A percentile compares a stretch with the other conserved stretches of the same genome.
Conservation (phyloP, 2,113 vertebrate species). For the Petaurus breviceps region DNA sequence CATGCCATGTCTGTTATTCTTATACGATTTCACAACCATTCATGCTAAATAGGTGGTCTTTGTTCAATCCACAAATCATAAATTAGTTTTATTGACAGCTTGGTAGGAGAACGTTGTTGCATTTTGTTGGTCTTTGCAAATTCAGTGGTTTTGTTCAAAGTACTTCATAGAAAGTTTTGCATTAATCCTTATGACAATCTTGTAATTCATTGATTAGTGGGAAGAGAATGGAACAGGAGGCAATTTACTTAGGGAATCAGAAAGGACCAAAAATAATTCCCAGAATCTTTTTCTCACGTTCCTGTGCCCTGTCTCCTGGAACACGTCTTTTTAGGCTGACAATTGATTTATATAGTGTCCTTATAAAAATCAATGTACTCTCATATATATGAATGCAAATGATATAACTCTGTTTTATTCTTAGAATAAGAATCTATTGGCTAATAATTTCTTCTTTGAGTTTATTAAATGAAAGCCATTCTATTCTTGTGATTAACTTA, state of each 20-base stretch:
- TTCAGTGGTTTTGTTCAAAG: neutral
- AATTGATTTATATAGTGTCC: neutral
- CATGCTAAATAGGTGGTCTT: neutral
- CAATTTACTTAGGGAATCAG: neutral
- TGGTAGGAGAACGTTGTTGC: neutral
- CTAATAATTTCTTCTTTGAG: neutral
- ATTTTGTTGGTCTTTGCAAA: neutral
- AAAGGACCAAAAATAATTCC: neutral
- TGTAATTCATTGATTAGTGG: neutral
- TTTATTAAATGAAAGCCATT: neutral
- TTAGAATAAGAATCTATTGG: neutral
- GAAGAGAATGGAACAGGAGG: neutral
- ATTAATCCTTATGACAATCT: neutral
- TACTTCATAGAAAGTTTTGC: neutral
- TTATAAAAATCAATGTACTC: neutral
- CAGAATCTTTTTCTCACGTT: conserved; percentile 3
- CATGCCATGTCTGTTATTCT: neutral
- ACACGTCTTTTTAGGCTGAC: conserved; percentile 20
- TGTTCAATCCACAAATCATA: neutral
- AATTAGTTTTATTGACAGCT: neutral
- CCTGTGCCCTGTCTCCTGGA: neutral
- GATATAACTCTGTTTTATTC: neutral
- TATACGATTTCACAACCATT: neutral
- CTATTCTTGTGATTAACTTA: conserved; percentile 15
- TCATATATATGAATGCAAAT: conserved; percentile 2